Conservation (phyloP, 2,113 vertebrate genomes). For the Progne subis region DNA sequence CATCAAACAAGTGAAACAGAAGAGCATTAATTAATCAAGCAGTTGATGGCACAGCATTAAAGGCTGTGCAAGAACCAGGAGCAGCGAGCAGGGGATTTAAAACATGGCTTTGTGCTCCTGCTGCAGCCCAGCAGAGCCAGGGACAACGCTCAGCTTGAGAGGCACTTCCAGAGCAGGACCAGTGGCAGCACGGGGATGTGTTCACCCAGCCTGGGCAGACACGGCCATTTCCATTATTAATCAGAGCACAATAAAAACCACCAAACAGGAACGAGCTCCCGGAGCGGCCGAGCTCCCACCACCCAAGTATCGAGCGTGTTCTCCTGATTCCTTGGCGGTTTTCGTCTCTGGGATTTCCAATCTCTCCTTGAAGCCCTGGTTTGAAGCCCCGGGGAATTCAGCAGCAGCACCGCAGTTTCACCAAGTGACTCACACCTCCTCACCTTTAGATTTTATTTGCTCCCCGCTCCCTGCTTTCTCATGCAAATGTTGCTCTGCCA, state of each 20-base stretch:
- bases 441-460: background rate
- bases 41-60: background rate
- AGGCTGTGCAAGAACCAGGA: background rate
- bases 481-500: background rate
- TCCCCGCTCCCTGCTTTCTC: background rate
- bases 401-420: background rate
- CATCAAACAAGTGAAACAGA: conserved; percentile 3
- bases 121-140: background rate
- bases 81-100: background rate
- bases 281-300: background rate
- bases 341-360: background rate
- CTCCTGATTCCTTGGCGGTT: background rate
- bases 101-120: background rate
- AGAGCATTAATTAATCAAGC: conserved; percentile 32
- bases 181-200: background rate
- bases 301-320: background rate
- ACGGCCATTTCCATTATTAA: background rate
- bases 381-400: background rate
- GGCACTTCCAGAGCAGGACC: background rate
- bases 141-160: background rate
- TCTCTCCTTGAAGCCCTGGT: background rate
- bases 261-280: background rate
- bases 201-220: background rate
- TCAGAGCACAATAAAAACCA: background rate
- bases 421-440: background rate